Base-by-base conservation (phyloP, 2,797 vertebrate species). In the Chelmon rostratus region DNA sequence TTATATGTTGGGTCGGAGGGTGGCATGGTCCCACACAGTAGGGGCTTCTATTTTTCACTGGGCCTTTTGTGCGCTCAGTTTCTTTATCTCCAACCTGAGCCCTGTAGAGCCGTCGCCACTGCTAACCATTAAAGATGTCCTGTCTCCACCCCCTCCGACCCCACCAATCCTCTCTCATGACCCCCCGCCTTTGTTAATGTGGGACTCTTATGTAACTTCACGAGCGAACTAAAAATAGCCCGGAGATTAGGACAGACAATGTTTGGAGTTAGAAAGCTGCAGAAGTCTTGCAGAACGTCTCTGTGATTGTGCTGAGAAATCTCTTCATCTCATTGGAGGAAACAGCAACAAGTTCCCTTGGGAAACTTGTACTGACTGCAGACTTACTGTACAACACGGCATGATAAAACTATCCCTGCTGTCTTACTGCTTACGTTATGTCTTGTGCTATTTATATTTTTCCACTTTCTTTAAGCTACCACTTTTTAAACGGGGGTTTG, bases 151-250 rank as follows among this genome's bases (percentile, higher is more conserved):
- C 61, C 38, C 61, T 37, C 44, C 28, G 25, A 77, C 76, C 77
- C 79, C 50, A 56, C 84, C 68, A 74, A 78, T 77, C 76, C 83
- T 75, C 84, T 81, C 86, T 80, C 86, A 84, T 82, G 86, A 92
- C 89, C 90, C 90, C 83, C 79, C 63, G 86, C 84, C 78, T 88
- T 85, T 88, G 87, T 92, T 81, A 52, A 83, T 68, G 67, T 71
- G 70, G 81, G 80, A 82, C 86, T 79, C 79, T 94, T 93, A 93
- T 89, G 88, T 89, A 90, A 91, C 89, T 89, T 90, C 68, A 87
- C 37, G 0, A 85, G 77, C 49, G 6, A 61, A 44, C 86, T 92
- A 90, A 92, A 94, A 93, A 93, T 92, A 94, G 89, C 56, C 66
- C 49, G 37, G 82, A 77, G 82, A 83, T 87, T 66, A 75, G 57